phyloP scores from a whole-genome alignment of 2,888 invertebrate genomes.

The Chesias legatella region DNA sequence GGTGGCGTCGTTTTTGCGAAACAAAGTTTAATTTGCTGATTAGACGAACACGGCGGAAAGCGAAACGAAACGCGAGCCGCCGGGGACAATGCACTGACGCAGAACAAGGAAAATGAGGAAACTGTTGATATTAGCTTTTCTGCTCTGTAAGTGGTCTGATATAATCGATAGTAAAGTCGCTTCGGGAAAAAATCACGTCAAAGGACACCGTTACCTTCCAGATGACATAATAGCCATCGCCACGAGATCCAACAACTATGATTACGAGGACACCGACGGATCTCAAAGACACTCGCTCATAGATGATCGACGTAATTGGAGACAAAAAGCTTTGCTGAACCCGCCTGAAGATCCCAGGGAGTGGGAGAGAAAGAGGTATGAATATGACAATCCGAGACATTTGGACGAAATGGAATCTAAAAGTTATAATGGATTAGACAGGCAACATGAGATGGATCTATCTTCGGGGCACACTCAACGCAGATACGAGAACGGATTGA shows the following conservation, averaged over 20 bases:
- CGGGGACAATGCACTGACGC: constrained; percentile 28
- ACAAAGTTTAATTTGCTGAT: constrained; percentile 40
- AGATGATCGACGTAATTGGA: constrained; percentile 64
- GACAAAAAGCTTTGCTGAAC: constrained; percentile 56
- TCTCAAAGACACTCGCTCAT: constrained; percentile 52
- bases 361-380: constrained; percentile 50
- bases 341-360: constrained; percentile 52
- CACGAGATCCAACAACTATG: constrained; percentile 49
- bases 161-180: constrained; percentile 19
- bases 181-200: constrained; percentile 20
- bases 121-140: constrained; percentile 58
- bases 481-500: constrained; percentile 50
- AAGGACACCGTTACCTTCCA: constrained; percentile 40
- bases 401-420: constrained; percentile 51
- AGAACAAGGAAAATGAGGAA: constrained; percentile 53
- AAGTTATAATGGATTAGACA: constrained; percentile 37
- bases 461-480: constrained; percentile 40
- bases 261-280: constrained; percentile 59
- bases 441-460: constrained; percentile 44
- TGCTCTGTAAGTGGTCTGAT: constrained; percentile 59
- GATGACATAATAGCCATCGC: constrained; percentile 58
- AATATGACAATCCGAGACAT: constrained; percentile 50
- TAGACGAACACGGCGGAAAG: constrained; percentile 39
- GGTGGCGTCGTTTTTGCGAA: constrained; percentile 41
- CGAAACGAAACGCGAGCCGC: constrained; percentile 43